A percentile compares a stretch with the other conserved stretches of the same genome.
These are phyloP conservation scores for Podarcis siculus DNA, from an alignment of 2,797 vertebrate species.

Conservation along the genomic window DNA sequence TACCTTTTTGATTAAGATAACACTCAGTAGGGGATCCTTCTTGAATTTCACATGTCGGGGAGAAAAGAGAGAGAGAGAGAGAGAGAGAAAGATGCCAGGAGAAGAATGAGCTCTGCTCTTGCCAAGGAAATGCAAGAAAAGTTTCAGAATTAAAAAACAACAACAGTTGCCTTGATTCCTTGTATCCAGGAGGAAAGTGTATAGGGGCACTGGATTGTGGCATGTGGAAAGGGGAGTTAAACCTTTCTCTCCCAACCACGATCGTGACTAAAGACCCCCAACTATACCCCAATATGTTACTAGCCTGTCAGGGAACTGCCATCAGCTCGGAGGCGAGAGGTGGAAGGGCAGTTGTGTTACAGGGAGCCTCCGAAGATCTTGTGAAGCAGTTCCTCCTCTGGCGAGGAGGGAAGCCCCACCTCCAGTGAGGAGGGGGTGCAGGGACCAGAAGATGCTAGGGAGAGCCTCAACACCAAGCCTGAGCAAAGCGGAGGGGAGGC, in stretches of 20 bases:
- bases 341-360: too few relatives aligned
- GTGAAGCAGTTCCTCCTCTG: too few relatives aligned
- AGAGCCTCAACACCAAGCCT: too few relatives aligned
- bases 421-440: too few relatives aligned
- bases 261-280: not conserved
- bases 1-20: constrained; percentile 59
- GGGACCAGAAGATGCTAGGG: too few relatives aligned
- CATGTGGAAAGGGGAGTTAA: not conserved
- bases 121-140: constrained; percentile 43
- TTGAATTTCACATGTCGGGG: constrained; percentile 47
- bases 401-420: too few relatives aligned
- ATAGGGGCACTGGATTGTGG: not conserved
- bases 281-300: not conserved
- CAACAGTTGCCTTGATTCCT: constrained; percentile 10
- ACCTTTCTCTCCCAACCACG: not conserved
- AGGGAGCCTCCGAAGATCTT: too few relatives aligned
- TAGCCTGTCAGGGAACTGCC: too few relatives aligned
- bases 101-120: constrained; percentile 49
- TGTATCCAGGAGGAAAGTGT: constrained; percentile 16
- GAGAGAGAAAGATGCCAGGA: constrained; percentile 29
- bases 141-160: constrained; percentile 19
- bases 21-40: constrained; percentile 38
- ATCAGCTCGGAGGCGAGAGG: too few relatives aligned
- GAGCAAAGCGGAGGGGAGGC: too few relatives aligned
- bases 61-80: not conserved